phyloP scores from a whole-genome alignment of 2,888 invertebrate species.

The Drosophila recens region DNA sequence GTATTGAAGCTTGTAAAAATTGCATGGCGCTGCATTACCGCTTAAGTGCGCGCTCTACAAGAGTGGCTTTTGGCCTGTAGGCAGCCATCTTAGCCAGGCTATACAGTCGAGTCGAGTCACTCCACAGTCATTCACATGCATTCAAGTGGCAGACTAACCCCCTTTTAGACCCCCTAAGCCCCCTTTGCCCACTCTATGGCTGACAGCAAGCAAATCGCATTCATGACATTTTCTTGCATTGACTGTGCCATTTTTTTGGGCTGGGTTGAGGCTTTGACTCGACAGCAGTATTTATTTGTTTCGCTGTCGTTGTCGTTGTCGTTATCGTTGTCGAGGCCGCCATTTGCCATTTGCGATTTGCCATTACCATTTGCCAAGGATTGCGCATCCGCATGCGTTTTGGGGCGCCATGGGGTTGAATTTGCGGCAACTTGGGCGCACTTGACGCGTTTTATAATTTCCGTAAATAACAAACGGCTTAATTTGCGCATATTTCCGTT shows the following conservation, averaged over 20 bases:
- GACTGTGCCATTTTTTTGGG: conserved; percentile 52
- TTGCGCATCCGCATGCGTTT: conserved; percentile 35
- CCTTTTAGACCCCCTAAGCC: too few relatives aligned
- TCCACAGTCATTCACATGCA: conserved; percentile 78
- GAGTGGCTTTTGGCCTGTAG: conserved; percentile 48
- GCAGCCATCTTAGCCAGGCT: conserved; percentile 73
- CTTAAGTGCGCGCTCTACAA: conserved; percentile 62
- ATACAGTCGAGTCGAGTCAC: conserved; percentile 55
- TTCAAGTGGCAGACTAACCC: conserved; percentile 57
- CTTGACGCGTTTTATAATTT: conserved; percentile 84
- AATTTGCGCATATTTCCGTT: conserved; percentile 83
- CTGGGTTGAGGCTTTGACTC: conserved; percentile 28
- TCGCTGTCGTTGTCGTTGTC: conserved; percentile 21
- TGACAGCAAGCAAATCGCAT: conserved; percentile 69
- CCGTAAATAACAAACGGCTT: conserved; percentile 83
- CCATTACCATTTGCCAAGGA: conserved; percentile 22
- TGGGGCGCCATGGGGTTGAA: conserved; percentile 37
- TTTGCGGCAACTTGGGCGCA: conserved; percentile 67
- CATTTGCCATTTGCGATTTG: conserved; percentile 27
- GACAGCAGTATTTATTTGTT: conserved; percentile 46
- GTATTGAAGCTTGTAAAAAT: conserved; percentile 80
- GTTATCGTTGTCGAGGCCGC: conserved; percentile 31
- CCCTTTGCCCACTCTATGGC: background rate
- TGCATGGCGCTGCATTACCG: conserved; percentile 79
- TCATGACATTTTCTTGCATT: conserved; percentile 80